Percentiles rank a stretch among this genome's conserved stretches.
Conservation (phyloP, 1,140 invertebrate species). For the Plutomurus gul region DNA sequence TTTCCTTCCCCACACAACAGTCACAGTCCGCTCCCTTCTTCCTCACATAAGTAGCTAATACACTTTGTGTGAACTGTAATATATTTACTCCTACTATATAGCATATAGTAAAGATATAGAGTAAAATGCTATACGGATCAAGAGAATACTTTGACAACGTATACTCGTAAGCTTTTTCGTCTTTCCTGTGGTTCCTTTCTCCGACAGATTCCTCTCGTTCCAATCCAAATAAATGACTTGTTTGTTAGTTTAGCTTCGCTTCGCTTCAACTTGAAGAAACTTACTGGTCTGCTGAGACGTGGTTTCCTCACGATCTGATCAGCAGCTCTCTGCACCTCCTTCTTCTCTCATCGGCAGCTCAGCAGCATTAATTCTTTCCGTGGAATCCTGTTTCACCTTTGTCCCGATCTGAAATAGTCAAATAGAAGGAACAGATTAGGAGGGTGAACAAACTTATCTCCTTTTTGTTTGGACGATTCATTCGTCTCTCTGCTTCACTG, state of each 20-base stretch:
- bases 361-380: not conserved
- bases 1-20: not conserved
- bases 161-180: constrained; percentile 2
- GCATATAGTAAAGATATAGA: too few species aligned
- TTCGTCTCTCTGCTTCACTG: too few species aligned
- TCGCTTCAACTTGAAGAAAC: not conserved
- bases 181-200: not conserved
- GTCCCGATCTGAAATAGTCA: not conserved
- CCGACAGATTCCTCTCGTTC: constrained; percentile 28
- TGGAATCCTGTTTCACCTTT: not conserved
- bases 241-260: constrained; percentile 41
- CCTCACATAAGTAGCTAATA: not conserved
- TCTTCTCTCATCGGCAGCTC: not conserved
- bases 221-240: constrained; percentile 43
- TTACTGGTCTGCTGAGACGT: not conserved
- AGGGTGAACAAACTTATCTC: too few species aligned
- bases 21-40: not conserved
- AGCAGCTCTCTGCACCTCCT: not conserved
- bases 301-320: not conserved
- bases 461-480: too few species aligned
- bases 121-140: not conserved
- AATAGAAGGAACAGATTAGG: too few species aligned
- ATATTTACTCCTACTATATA: too few species aligned
- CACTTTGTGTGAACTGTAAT: constrained; percentile 3
- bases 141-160: not conserved